Percentiles rank a stretch among this genome's conserved stretches.
phyloP scores from a whole-genome alignment of 2,888 invertebrate species.

The Thereva nobilitata region DNA sequence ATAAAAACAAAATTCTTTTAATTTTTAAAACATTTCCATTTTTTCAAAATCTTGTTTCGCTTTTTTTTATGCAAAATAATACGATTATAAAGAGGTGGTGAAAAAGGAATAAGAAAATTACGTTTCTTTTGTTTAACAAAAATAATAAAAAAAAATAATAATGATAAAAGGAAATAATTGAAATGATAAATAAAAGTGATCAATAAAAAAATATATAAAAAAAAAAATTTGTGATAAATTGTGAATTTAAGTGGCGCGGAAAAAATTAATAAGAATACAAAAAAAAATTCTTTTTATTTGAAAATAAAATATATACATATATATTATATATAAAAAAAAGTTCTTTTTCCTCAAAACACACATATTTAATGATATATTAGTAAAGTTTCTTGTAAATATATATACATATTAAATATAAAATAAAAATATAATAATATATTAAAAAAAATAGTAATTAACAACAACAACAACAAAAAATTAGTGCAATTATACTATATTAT shows the following conservation, averaged over 20 bases:
- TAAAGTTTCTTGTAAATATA: conserved; percentile 8
- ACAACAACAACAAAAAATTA: background rate
- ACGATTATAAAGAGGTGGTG: too few relatives aligned
- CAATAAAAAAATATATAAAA: conserved; percentile 5
- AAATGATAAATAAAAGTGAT: conserved; percentile 23
- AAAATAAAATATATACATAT: too few relatives aligned
- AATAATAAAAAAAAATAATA: too few relatives aligned
- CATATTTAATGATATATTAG: conserved; percentile 10
- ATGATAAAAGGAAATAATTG: too few relatives aligned
- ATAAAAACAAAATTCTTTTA: conserved; percentile 15
- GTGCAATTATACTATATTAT: conserved; percentile 20
- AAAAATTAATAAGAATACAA: conserved; percentile 5
- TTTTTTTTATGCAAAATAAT: too few relatives aligned
- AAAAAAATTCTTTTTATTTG: background rate
- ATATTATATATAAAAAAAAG: too few relatives aligned
- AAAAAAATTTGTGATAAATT: conserved; percentile 25
- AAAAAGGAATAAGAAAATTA: too few relatives aligned
- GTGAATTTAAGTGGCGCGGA: conserved; percentile 27
- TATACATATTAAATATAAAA: conserved; percentile 7
- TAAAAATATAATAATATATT: background rate
- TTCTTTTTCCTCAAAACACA: conserved; percentile 7
- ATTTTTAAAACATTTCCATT: background rate
- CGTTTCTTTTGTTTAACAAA: too few relatives aligned
- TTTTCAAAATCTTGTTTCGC: too few relatives aligned
- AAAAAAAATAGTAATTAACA: too few relatives aligned